Evolutionary conservation across 2,797 vertebrate genomes (phyloP), one percentile per base, ranked within the genome.

Genomic region (Thripadectes ignobilis): DNA sequence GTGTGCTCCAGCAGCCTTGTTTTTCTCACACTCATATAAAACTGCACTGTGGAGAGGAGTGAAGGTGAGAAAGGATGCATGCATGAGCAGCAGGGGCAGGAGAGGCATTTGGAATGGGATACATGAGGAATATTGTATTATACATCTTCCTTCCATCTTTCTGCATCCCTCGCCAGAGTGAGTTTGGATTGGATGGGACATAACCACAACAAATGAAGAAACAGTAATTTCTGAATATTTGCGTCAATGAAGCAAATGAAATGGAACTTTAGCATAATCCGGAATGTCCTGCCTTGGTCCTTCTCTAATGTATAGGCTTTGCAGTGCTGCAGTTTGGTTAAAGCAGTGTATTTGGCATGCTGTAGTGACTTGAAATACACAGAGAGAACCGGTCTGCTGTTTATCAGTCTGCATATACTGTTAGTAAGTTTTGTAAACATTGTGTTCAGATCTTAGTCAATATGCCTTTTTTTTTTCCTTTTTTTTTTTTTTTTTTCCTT

Each of bases 401-500:
- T 34, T 58, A 48, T 39, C 55, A 68, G 54, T 20, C 62, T 84
- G 46, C 22, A 26, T 65, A n/a, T 30, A 36, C 43, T 13, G n/a
- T 51, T 68, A 54, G 18, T 54, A n/a, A 29, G 36, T 45, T 81
- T 77, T 88, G 65, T 55, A 39, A 62, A 59, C 19, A 15, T 26
- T 69, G 18, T 51, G 19, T 86, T 90, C 91, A 20, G 19, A 22
- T 88, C 66, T 89, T 78, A 24, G 73, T 68, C 46, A 58, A 27
- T 58, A 51, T 77, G 45, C 8, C 9, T 34, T 3, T 30, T 19
- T 21, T 26, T 12, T 38, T 12, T 8, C 14, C 7, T 4, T 5
- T 2, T 15, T 30, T 9, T 13, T 9, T 7, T 0, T 3, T 14
- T 23, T 11, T 6, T 8, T 6, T 0, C 1, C 0, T 2, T 9